Evolutionary conservation across 30 jellyfish, hydroid and myxozoan genomes (phyloP), one percentile per base, ranked within the genome.

Genomic region (Rhopilema esculentum): DNA sequence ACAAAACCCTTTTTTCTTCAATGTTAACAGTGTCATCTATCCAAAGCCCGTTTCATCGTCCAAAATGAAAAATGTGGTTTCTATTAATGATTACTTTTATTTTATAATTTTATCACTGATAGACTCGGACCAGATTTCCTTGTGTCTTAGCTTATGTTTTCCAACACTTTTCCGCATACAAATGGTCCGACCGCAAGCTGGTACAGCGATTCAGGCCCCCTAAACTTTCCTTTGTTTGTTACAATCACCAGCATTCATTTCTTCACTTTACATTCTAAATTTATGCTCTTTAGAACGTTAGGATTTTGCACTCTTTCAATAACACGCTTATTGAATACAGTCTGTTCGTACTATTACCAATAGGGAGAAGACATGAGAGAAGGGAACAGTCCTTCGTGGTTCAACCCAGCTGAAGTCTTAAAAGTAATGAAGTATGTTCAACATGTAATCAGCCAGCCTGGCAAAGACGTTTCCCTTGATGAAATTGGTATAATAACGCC

Each of bases 321-420:
- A n/a, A n/a, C n/a, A 12, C 57, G 12, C 12, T 40, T 40, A 40
- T 40, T 40, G 57, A 40, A 40, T n/a, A n/a, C n/a, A 40, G 12
- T 40, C 12, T 40, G 57, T 6, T 2, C 9, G 12, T 12, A 40
- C 6, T 40, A 0, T 72, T 28, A 25, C 4, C 26, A 85, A 6
- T n/a, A 93, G 99, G 97, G 97, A 1, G 99, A 89, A 66, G 99
- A 94, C 57, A 63, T 74, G 65, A 72, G 99, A 17, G 99, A 94
- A 52, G 99, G 97, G 23, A 77, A 86, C 83, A 87, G 99, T 76
- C 99, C 99, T 12, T 94, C 99, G 7, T 94, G 97, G 97, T 94
- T 94, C 72, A 94, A 94, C 84, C 97, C 99, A 0, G 81, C 92
- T 9, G 99, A 94, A 61, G 97, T 97, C 8, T 95, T 94, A 0